These are phyloP conservation scores for Periparus ater DNA, from an alignment of 2,797 vertebrate genomes.

Conservation along the genomic window DNA sequence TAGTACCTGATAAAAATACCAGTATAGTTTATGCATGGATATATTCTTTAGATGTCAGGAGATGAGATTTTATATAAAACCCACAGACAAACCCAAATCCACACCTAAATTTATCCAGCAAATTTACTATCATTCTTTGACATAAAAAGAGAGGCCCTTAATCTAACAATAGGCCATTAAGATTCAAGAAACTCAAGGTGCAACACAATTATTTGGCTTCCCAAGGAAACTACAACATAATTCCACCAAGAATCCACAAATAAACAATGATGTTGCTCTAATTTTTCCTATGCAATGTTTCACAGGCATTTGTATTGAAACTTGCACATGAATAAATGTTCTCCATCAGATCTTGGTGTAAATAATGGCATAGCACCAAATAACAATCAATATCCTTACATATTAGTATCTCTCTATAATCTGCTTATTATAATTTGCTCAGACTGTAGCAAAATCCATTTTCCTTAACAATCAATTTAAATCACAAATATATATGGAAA, in stretches of 20 bases:
- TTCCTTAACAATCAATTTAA: background rate
- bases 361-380: background rate
- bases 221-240: background rate
- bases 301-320: background rate
- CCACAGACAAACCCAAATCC: background rate
- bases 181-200: background rate
- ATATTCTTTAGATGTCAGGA: background rate
- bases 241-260: background rate
- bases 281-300: background rate
- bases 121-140: background rate
- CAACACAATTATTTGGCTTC: background rate
- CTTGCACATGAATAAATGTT: background rate
- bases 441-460: background rate
- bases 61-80: background rate
- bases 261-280: background rate
- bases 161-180: background rate
- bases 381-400: background rate
- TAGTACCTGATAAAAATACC: background rate
- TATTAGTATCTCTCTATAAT: background rate
- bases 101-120: background rate
- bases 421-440: background rate
- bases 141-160: background rate
- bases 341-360: background rate
- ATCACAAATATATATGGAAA: background rate
- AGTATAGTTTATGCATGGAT: background rate